These are phyloP conservation scores for Prunella himalayana DNA, from an alignment of 2,113 vertebrate species.

Conservation along the genomic window DNA sequence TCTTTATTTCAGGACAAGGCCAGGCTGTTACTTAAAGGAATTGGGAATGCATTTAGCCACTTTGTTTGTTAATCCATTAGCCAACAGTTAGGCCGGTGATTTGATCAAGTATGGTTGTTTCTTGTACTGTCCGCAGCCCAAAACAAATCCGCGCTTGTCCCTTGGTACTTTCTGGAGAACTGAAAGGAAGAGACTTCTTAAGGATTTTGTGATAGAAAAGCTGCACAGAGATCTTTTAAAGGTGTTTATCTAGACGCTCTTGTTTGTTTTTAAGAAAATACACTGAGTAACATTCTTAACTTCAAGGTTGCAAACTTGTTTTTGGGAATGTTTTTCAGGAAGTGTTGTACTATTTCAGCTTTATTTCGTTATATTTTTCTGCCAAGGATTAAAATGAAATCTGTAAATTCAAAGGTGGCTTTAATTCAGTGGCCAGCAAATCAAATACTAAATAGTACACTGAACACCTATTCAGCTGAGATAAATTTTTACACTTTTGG, in stretches of 20 bases:
- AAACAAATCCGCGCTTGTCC: slow-evolving; percentile 63
- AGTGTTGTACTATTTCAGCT: slow-evolving; percentile 40
- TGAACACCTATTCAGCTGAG: slow-evolving; percentile 33
- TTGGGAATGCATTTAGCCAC: slow-evolving; percentile 34
- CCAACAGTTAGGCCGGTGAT: slow-evolving; percentile 48
- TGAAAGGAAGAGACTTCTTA: slow-evolving; percentile 65
- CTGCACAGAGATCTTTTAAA: slow-evolving; percentile 65
- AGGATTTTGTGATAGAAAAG: slow-evolving; percentile 63
- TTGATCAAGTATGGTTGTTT: slow-evolving; percentile 58
- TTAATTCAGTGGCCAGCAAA: slow-evolving; percentile 43
- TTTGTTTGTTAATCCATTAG: slow-evolving; percentile 46
- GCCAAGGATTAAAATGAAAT: slow-evolving; percentile 36
- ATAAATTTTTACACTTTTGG: slow-evolving; percentile 34
- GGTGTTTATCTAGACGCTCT: slow-evolving; percentile 57
- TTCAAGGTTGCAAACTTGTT: slow-evolving; percentile 44
- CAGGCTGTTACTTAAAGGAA: slow-evolving; percentile 47
- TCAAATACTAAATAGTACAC: slow-evolving; percentile 39
- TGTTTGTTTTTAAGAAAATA: slow-evolving; percentile 63
- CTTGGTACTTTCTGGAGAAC: slow-evolving; percentile 64
- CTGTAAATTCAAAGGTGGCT: slow-evolving; percentile 12
- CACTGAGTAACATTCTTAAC: slow-evolving; percentile 58
- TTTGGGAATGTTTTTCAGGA: slow-evolving; percentile 57
- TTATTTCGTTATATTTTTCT: slow-evolving; percentile 18
- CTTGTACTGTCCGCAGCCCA: slow-evolving; percentile 54
- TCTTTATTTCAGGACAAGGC: slow-evolving; percentile 43